Base-by-base conservation (phyloP, 2,797 vertebrate species). In the Anguilla obscura region DNA sequence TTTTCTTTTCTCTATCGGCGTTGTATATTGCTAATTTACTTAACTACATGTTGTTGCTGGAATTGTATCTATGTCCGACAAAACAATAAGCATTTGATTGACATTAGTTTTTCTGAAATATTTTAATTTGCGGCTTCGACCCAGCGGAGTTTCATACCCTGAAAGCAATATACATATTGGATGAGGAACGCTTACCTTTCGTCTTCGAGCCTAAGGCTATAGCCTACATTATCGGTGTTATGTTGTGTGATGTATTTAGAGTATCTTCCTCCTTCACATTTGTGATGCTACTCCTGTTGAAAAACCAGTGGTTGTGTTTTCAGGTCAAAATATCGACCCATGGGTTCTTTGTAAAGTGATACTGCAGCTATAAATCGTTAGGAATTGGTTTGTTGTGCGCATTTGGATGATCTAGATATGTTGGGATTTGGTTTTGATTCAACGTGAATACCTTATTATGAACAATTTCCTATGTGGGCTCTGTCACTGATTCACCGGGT, bases 291-390 rank as follows among this genome's bases (percentile, higher is more conserved):
- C 84, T 58, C 56, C 56, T 40, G 21, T 76, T 45, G 50, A 89
- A 69, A 84, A 90, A 87, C 24, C 76, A 54, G 80, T 86, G 89
- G 18, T 87, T 88, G 86, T 84, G 66, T 58, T 89, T 71, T 88
- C 69, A 66, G 21, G 45, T 84, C 93, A 91, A 93, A 94, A 87
- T 95, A 96, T 94, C 93, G 94, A 95, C 93, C 93, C 52, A 88
- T 82, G 89, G 76, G 63, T 90, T 82, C 82, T 93, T 91, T 91
- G 92, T 93, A 94, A 95, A 89, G 86, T 88, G 94, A 96, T 93
- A 92, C 92, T 85, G 88, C 48, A 87, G 90, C 86, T 86, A 94
- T 91, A 93, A 94, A 95, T 95, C 94, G 91, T 95, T 95, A 93
- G 87, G 92, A 92, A 91, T 90, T 91, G 93, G 93, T 93, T 94